A percentile compares a stretch with the other conserved stretches of the same genome.
These are phyloP conservation scores for Rotaria socialis DNA, from an alignment of 2,888 invertebrate genomes.

Conservation along the genomic window DNA sequence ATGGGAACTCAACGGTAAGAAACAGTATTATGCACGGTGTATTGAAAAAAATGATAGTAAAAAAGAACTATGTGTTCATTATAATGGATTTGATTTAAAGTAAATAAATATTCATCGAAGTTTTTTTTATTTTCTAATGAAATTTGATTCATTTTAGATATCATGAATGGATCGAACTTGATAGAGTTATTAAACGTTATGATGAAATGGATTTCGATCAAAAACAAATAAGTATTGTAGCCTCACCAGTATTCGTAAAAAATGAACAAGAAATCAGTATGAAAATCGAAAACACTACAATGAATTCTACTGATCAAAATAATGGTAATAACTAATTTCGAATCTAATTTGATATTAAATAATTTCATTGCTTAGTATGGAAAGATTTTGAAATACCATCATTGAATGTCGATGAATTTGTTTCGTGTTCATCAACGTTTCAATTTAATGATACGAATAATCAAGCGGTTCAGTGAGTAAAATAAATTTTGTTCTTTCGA, in stretches of 20 bases:
- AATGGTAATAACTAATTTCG: background rate
- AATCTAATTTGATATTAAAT: background rate
- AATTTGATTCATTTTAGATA: background rate
- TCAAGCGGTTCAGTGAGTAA: background rate
- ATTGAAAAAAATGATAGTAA: background rate
- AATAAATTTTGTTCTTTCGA: no score
- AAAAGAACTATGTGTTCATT: background rate
- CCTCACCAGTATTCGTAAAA: no score
- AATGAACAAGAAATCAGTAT: background rate
- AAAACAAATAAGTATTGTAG: background rate
- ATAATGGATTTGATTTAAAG: background rate
- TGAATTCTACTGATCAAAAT: background rate
- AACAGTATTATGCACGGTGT: background rate
- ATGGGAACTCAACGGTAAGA: background rate
- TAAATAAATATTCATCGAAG: background rate
- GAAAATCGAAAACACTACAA: background rate
- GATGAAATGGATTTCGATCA: background rate
- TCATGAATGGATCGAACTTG: conserved; percentile 1
- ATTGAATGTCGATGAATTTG: background rate
- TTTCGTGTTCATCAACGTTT: background rate
- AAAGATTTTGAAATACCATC: background rate
- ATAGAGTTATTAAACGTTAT: background rate
- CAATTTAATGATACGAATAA: background rate
- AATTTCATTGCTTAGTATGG: background rate
- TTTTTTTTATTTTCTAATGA: background rate